These are phyloP conservation scores for Tetraodon nigroviridis DNA, from an alignment of 2,113 vertebrate genomes.

Conservation along the genomic window DNA sequence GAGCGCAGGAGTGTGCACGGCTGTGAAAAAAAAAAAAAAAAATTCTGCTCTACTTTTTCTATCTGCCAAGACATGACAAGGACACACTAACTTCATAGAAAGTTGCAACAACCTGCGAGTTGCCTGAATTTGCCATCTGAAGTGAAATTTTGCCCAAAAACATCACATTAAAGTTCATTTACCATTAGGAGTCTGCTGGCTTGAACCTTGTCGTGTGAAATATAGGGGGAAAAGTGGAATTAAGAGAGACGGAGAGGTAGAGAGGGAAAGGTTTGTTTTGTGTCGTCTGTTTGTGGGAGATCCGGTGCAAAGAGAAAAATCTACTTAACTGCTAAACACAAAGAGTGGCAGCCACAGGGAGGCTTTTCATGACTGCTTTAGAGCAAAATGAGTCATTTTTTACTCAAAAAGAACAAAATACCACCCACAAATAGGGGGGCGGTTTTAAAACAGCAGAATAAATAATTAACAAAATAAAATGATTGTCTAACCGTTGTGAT, in stretches of 20 bases:
- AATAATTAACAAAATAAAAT: background rate
- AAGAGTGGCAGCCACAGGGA: slow-evolving; percentile 4
- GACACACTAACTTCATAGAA: no score
- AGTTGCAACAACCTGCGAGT: no score
- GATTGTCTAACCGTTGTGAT: background rate
- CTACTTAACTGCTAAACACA: slow-evolving; percentile 45
- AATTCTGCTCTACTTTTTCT: no score
- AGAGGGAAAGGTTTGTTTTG: slow-evolving; percentile 53
- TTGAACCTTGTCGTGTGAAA: background rate
- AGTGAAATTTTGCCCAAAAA: no score
- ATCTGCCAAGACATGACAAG: no score
- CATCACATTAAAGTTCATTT: no score
- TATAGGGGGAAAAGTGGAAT: slow-evolving; percentile 1
- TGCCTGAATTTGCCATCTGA: no score
- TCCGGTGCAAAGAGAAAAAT: slow-evolving; percentile 62
- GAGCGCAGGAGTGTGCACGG: no score
- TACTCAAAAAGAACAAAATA: slow-evolving; percentile 27
- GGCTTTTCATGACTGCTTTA: slow-evolving; percentile 21
- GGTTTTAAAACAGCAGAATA: slow-evolving; percentile 11
- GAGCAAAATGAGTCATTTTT: slow-evolving; percentile 20
- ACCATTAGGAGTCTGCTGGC: no score
- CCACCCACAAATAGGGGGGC: slow-evolving; percentile 3
- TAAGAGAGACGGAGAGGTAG: slow-evolving; percentile 20
- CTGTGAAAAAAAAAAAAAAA: no score
- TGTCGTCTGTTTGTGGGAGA: slow-evolving; percentile 44